Percentiles rank a stretch among this genome's conserved stretches.
These are phyloP conservation scores for Oligia strigilis DNA, from an alignment of 2,888 invertebrate species.

Conservation along the genomic window DNA sequence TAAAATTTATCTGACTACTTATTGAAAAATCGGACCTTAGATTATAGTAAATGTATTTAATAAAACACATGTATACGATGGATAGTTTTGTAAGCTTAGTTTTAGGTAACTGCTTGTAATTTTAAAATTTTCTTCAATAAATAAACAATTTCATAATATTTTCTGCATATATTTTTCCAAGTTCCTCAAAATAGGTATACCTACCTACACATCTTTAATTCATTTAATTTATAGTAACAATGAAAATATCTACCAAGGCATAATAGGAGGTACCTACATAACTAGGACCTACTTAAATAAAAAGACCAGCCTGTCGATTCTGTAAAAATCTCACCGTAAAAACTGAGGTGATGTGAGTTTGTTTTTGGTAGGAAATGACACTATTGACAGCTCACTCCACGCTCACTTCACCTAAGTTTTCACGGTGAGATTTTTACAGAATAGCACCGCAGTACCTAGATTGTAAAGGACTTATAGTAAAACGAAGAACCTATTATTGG, in stretches of 20 bases:
- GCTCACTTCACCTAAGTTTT: too few relatives aligned
- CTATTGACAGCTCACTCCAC: too few relatives aligned
- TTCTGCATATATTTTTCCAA: not conserved
- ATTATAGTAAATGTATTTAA: not conserved
- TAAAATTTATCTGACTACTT: too few relatives aligned
- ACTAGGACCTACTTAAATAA: not conserved
- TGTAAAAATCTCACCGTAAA: too few relatives aligned
- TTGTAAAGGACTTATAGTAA: constrained; percentile 14
- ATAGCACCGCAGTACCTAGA: not conserved
- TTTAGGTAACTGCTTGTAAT: not conserved
- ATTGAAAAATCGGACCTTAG: too few relatives aligned
- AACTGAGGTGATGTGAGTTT: too few relatives aligned
- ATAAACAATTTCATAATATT: constrained; percentile 1
- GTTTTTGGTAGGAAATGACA: too few relatives aligned
- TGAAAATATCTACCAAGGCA: not conserved
- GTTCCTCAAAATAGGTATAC: not conserved
- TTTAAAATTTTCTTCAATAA: not conserved
- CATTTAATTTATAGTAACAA: not conserved
- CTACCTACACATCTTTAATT: not conserved
- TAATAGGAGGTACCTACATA: not conserved
- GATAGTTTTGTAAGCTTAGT: not conserved
- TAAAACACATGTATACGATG: constrained; percentile 28
- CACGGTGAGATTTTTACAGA: too few relatives aligned
- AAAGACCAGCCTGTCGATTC: not conserved
- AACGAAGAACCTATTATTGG: constrained; percentile 32